These are phyloP conservation scores for Heliconius congener DNA, from an alignment of 1,140 invertebrate genomes.

Conservation along the genomic window DNA sequence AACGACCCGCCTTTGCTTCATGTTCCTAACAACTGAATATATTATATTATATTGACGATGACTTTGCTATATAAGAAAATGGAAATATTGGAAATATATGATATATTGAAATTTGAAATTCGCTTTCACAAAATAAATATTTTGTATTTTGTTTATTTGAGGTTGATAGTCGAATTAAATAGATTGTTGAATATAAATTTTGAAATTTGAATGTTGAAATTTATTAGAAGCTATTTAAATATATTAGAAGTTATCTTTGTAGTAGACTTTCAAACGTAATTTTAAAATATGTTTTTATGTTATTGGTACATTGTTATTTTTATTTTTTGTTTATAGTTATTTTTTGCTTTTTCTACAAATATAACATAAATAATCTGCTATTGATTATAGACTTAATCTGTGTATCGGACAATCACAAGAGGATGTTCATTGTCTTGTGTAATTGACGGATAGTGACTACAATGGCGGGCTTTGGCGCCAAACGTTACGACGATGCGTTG, in stretches of 20 bases:
- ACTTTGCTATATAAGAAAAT: conserved; percentile 44
- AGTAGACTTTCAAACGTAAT: neutral
- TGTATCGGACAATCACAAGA: conserved; percentile 31
- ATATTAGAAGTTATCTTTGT: neutral
- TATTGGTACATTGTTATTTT: neutral
- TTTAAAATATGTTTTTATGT: no score
- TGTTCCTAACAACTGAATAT: conserved; percentile 68
- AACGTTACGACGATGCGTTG: conserved; percentile 20
- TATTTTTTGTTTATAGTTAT: conserved; percentile 9
- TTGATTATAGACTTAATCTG: conserved; percentile 25
- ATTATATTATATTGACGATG: conserved; percentile 66
- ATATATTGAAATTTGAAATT: conserved; percentile 21
- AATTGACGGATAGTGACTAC: conserved; percentile 42
- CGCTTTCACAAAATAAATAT: neutral
- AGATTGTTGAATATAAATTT: no score
- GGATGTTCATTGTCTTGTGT: conserved; percentile 52
- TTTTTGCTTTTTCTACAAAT: neutral
- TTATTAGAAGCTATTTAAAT: neutral
- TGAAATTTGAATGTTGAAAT: no score
- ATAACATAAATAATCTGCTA: conserved; percentile 15
- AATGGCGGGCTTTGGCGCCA: conserved; percentile 37
- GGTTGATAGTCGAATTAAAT: neutral
- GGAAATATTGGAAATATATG: conserved; percentile 59
- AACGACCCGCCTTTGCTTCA: conserved; percentile 62
- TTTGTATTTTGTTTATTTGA: neutral